Evolutionary conservation across 1,140 invertebrate species (phyloP).

Genomic region (Drosophila repletoides): DNA sequence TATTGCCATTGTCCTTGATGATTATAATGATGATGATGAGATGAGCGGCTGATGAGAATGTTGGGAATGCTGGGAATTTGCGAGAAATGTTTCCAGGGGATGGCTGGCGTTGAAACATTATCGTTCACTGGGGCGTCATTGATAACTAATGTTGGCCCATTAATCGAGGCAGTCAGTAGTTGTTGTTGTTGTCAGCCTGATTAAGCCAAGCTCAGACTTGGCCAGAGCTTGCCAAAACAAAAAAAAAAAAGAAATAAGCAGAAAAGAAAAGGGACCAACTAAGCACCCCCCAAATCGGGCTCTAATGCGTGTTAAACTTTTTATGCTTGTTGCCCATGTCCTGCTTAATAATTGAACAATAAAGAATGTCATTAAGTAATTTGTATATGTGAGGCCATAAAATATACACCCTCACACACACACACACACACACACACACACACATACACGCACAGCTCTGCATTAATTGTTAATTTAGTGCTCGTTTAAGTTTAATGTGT

Average conservation of each 20-base stretch:
- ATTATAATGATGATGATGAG: conserved; percentile 16
- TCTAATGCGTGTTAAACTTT: conserved; percentile 64
- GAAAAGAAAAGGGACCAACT: conserved; percentile 2
- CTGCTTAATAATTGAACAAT: conserved; percentile 77
- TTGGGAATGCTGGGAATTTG: background rate
- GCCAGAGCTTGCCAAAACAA: too few relatives aligned
- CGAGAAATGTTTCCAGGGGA: background rate
- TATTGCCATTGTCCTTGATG: conserved; percentile 10
- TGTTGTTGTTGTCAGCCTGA: conserved; percentile 39
- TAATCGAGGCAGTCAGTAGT: conserved; percentile 56
- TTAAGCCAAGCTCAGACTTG: conserved; percentile 35
- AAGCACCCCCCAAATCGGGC: conserved; percentile 23
- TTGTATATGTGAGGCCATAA: conserved; percentile 71
- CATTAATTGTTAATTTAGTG: conserved; percentile 75
- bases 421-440: conserved; percentile 8
- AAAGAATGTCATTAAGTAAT: conserved; percentile 77
- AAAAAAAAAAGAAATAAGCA: background rate
- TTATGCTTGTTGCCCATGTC: conserved; percentile 30
- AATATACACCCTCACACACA: conserved; percentile 44
- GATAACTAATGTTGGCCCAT: conserved; percentile 70
- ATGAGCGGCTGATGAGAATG: background rate
- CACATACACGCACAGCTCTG: conserved; percentile 19
- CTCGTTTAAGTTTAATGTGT: conserved; percentile 71
- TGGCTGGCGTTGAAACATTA: conserved; percentile 48
- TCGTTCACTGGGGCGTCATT: conserved; percentile 69